These are phyloP conservation scores for Melolontha melolontha DNA, from an alignment of 2,888 invertebrate genomes.

Conservation along the genomic window DNA sequence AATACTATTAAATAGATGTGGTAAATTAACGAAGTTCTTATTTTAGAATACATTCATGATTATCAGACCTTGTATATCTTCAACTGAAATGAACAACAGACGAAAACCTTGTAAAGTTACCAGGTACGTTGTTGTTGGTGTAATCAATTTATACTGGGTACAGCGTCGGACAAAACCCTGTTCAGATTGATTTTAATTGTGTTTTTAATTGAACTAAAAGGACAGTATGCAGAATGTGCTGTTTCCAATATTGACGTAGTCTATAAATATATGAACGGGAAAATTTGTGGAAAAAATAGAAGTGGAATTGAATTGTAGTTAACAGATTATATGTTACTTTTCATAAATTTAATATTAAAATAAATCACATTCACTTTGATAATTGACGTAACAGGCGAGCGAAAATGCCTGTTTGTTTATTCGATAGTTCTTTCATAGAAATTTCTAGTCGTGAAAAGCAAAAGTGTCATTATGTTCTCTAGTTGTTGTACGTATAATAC, in stretches of 20 bases:
- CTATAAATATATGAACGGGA: constrained; percentile 12
- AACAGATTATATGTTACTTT: no score
- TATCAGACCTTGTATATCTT: neutral
- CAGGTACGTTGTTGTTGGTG: neutral
- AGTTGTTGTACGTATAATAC: no score
- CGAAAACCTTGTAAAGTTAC: no score
- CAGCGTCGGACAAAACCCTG: constrained; percentile 10
- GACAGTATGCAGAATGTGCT: constrained; percentile 19
- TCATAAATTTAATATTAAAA: no score
- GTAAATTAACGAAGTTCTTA: no score
- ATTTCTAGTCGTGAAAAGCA: no score
- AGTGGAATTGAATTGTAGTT: constrained; percentile 10
- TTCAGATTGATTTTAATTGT: constrained; percentile 37
- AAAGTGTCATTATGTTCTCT: no score
- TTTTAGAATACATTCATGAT: neutral
- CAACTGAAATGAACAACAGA: neutral
- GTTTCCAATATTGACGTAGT: constrained; percentile 11
- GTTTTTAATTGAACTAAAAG: constrained; percentile 35
- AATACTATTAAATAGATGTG: no score
- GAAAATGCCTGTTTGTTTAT: no score
- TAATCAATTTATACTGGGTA: constrained; percentile 29
- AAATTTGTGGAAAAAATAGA: neutral
- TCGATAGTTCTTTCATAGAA: no score
- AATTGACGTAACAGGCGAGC: no score
- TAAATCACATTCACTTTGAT: no score